These are phyloP conservation scores for Mya arenaria DNA, from an alignment of 1,140 invertebrate species.

Conservation along the genomic window DNA sequence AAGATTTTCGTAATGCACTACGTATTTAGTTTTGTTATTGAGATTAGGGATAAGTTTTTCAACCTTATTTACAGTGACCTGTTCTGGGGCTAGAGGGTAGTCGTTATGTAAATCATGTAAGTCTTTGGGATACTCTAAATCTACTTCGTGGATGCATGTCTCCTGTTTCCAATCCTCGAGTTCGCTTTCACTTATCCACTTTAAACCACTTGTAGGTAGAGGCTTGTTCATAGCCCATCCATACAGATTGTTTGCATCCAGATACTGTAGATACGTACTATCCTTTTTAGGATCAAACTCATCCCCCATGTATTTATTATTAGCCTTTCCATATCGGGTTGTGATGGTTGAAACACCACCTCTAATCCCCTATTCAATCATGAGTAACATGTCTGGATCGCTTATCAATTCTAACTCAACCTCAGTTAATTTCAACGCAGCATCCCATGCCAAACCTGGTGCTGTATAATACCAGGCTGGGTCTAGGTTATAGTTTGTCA, in stretches of 20 bases:
- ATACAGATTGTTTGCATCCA: slow-evolving; percentile 49
- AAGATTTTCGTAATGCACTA: slow-evolving; percentile 56
- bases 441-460: slow-evolving; percentile 66
- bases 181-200: too few relatives aligned
- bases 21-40: slow-evolving; percentile 53
- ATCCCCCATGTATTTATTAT: slow-evolving; percentile 66
- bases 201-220: slow-evolving; percentile 45
- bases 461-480: slow-evolving; percentile 60
- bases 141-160: too few relatives aligned
- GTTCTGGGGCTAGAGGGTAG: slow-evolving; percentile 54
- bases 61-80: too few relatives aligned
- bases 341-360: slow-evolving; percentile 58
- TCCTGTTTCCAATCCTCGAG: too few relatives aligned
- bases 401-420: slow-evolving; percentile 68
- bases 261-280: slow-evolving; percentile 61
- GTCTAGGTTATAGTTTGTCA: slow-evolving; percentile 66
- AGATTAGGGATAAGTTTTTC: slow-evolving; percentile 41
- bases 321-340: slow-evolving; percentile 63
- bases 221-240: slow-evolving; percentile 39
- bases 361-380: slow-evolving; percentile 65
- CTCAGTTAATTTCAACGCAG: slow-evolving; percentile 63
- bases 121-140: too few relatives aligned
- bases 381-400: slow-evolving; percentile 63
- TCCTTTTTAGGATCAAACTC: slow-evolving; percentile 52
- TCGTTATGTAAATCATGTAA: slow-evolving; percentile 54